Percentiles rank a stretch among this genome's conserved stretches.
Conservation (phyloP, 2,797 vertebrate genomes). For the Manis javanica region DNA sequence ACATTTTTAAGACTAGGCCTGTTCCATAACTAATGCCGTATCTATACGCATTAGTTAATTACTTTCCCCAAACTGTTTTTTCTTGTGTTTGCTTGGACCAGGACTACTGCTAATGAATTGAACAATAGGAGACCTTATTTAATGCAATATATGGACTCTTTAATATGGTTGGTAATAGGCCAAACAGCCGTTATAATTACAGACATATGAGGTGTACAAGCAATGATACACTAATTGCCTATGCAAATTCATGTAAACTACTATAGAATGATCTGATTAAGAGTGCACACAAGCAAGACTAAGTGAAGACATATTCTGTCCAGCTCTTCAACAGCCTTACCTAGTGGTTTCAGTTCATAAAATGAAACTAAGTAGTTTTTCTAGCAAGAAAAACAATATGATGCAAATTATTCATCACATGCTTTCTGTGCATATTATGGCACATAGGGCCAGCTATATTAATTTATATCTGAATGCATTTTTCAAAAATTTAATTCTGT, state of each 20-base stretch:
- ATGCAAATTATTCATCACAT: not conserved
- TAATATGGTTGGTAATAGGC: not conserved
- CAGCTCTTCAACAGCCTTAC: not conserved
- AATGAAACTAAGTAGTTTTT: not conserved
- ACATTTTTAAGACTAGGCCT: not conserved
- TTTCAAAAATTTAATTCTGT: not conserved
- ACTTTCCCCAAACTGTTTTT: slow-evolving; percentile 2
- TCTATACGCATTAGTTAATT: not conserved
- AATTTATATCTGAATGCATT: not conserved
- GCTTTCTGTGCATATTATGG: not conserved
- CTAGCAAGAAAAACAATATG: not conserved
- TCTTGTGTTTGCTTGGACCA: not conserved
- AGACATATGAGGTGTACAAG: not conserved
- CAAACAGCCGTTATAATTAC: slow-evolving; percentile 17
- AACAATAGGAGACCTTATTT: not conserved
- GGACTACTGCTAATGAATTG: not conserved
- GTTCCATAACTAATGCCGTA: not conserved
- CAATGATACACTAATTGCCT: not conserved
- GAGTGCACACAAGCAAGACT: not conserved
- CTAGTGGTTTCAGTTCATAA: not conserved
- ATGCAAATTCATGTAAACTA: slow-evolving; percentile 2
- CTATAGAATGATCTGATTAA: not conserved
- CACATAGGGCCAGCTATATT: not conserved
- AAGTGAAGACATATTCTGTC: not conserved
- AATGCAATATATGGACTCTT: not conserved